Evolutionary conservation across 2,113 vertebrate genomes (phyloP).

Genomic region (Abramis brama): DNA sequence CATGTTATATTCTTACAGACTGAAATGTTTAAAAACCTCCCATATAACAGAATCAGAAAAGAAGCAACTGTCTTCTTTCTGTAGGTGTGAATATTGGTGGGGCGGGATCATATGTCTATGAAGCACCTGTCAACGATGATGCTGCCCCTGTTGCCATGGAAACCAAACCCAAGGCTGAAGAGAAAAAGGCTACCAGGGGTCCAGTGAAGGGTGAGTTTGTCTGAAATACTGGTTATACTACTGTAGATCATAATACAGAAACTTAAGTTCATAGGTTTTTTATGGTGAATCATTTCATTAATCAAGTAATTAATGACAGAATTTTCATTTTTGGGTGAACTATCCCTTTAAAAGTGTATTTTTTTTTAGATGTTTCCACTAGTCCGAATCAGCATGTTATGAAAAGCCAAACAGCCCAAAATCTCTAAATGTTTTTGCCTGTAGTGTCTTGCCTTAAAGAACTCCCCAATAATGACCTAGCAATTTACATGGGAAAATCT

Average conservation of each 20-base stretch:
- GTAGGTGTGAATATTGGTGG: constrained; percentile 92
- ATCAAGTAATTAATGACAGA: too few relatives aligned
- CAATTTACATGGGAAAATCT: too few relatives aligned
- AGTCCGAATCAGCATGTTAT: too few relatives aligned
- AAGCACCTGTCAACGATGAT: constrained; percentile 74
- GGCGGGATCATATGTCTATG: constrained; percentile 89
- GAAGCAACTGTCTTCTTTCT: neutral
- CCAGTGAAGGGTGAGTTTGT: constrained; percentile 86
- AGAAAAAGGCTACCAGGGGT: constrained; percentile 80
- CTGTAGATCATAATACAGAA: constrained; percentile 5
- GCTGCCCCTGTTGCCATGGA: constrained; percentile 78
- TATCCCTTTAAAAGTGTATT: too few relatives aligned
- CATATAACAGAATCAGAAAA: neutral
- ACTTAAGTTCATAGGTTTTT: neutral
- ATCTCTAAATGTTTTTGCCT: too few relatives aligned
- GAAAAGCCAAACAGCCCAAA: too few relatives aligned
- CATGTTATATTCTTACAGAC: neutral
- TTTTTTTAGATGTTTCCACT: too few relatives aligned
- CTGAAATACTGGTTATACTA: constrained; percentile 28
- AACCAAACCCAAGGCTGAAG: constrained; percentile 73
- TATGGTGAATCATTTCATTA: too few relatives aligned
- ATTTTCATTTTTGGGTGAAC: too few relatives aligned
- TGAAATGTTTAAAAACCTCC: neutral
- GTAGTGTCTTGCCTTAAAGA: too few relatives aligned
- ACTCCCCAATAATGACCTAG: too few relatives aligned